Evolutionary conservation across 2,888 invertebrate genomes (phyloP).

Genomic region (Pyrrhia umbra): DNA sequence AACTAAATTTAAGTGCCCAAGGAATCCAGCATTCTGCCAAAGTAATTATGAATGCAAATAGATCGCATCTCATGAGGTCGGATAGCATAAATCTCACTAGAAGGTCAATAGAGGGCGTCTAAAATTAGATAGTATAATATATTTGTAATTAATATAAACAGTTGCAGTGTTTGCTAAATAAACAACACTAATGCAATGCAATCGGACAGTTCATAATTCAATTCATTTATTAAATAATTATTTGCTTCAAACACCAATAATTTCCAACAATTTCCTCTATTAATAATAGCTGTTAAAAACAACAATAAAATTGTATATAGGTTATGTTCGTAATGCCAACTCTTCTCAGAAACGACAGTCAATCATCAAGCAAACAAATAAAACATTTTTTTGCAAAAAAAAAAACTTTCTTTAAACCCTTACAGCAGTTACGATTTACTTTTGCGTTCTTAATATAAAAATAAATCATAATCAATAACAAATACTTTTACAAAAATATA

Average conservation of each 20-base stretch:
- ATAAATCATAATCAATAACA: slow-evolving; percentile 18
- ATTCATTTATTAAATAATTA: slow-evolving; percentile 21
- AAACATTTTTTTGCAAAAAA: not conserved
- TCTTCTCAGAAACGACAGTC: not conserved
- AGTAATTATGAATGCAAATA: slow-evolving; percentile 58
- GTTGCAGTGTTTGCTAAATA: slow-evolving; percentile 1
- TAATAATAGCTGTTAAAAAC: no score
- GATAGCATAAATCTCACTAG: slow-evolving; percentile 34
- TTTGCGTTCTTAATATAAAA: not conserved
- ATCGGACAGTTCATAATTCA: not conserved
- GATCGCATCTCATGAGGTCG: slow-evolving; percentile 42
- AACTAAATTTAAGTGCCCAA: slow-evolving; percentile 14
- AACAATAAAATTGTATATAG: no score
- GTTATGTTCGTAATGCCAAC: no score
- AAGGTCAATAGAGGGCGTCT: slow-evolving; percentile 32
- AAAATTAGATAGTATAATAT: slow-evolving; percentile 20
- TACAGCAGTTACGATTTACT: not conserved
- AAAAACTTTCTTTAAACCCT: not conserved
- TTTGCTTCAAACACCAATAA: slow-evolving; percentile 13
- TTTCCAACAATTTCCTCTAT: no score
- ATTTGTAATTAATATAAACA: slow-evolving; percentile 27
- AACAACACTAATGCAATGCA: not conserved
- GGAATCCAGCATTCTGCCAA: slow-evolving; percentile 57
- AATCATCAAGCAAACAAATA: not conserved
- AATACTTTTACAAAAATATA: slow-evolving; percentile 6